These are phyloP conservation scores for Cactoblastis cactorum DNA, from an alignment of 2,888 invertebrate species.

Conservation along the genomic window DNA sequence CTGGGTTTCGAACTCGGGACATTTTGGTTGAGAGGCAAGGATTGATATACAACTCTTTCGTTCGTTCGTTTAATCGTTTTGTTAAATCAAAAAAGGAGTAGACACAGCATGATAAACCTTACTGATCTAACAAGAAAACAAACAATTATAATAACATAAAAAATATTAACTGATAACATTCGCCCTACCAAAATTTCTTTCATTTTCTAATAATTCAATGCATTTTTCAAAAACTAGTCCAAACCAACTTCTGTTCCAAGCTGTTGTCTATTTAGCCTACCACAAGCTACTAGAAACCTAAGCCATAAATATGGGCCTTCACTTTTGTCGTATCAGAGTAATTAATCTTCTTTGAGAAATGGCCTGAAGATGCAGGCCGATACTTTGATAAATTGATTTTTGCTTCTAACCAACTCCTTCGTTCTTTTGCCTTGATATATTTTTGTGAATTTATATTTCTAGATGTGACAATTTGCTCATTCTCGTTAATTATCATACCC, in stretches of 20 bases:
- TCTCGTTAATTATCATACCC: too few species aligned
- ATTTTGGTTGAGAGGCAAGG: too few species aligned
- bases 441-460: slow-evolving; percentile 12
- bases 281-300: neutral
- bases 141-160: too few species aligned
- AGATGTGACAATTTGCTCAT: slow-evolving; percentile 12
- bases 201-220: neutral
- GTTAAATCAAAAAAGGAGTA: too few species aligned
- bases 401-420: slow-evolving; percentile 62
- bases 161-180: too few species aligned
- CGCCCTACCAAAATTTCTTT: too few species aligned
- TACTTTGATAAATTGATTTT: slow-evolving; percentile 74
- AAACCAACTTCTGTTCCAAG: neutral
- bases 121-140: too few species aligned
- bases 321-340: slow-evolving; percentile 51
- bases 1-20: too few species aligned
- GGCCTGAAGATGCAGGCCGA: slow-evolving; percentile 56
- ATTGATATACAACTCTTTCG: too few species aligned
- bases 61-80: too few species aligned
- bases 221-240: neutral
- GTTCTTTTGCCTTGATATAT: slow-evolving; percentile 29
- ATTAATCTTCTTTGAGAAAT: slow-evolving; percentile 72
- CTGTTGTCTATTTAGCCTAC: slow-evolving; percentile 5
- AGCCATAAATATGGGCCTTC: slow-evolving; percentile 16
- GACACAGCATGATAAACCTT: too few species aligned